Percentiles rank a stretch among this genome's conserved stretches.
These are phyloP conservation scores for Agraylea sexmaculata DNA, from an alignment of 1,140 invertebrate genomes.

Conservation along the genomic window DNA sequence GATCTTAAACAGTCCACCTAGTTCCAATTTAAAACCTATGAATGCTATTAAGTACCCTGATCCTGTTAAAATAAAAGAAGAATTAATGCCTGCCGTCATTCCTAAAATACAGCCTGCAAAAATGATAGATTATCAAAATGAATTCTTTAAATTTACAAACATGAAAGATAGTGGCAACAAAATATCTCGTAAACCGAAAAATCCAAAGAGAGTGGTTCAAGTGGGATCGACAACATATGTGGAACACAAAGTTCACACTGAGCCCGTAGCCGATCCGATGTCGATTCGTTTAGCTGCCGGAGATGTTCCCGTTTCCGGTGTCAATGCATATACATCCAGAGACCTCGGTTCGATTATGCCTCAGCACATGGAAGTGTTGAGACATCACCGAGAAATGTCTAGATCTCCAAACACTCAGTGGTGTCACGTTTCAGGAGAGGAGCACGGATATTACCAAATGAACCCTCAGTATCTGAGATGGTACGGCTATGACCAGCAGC, in stretches of 20 bases:
- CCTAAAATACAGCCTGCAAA: too few relatives aligned
- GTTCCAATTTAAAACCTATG: conserved; percentile 8
- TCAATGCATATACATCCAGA: neutral
- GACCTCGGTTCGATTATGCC: conserved; percentile 3
- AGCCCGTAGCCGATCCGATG: neutral
- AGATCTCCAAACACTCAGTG: too few relatives aligned
- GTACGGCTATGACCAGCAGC: too few relatives aligned
- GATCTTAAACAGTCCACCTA: conserved; percentile 1
- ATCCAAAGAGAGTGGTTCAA: conserved; percentile 6
- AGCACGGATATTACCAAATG: too few relatives aligned
- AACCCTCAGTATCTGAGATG: too few relatives aligned
- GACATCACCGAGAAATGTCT: conserved; percentile 3
- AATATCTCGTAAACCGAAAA: conserved; percentile 10
- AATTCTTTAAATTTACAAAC: conserved; percentile 17
- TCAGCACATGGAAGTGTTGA: conserved; percentile 3
- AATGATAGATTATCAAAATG: conserved; percentile 11
- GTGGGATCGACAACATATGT: neutral
- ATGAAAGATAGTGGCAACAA: conserved; percentile 7
- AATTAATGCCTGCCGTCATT: conserved; percentile 1
- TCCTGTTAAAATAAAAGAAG: neutral
- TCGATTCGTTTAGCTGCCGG: neutral
- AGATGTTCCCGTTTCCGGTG: neutral
- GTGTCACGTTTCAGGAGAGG: too few relatives aligned
- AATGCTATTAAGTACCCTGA: conserved; percentile 18
- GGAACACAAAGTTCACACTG: neutral